phyloP scores from a whole-genome alignment of 2,888 invertebrate genomes.

The Caenorhabditis plicata region DNA sequence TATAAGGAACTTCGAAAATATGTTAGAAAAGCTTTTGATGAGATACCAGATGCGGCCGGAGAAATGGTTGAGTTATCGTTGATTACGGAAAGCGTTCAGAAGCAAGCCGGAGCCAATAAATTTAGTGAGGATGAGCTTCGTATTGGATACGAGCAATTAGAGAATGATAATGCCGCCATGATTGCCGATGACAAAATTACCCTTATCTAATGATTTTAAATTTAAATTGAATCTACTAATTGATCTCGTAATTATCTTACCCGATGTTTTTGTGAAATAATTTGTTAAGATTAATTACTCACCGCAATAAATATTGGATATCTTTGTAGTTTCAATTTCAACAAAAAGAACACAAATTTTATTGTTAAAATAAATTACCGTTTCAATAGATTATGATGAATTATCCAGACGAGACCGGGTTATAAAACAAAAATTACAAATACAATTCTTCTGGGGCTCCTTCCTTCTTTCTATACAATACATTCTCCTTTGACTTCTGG shows the following conservation, averaged over 20 bases:
- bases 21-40: conserved; percentile 58
- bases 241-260: conserved; percentile 8
- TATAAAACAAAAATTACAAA: too few relatives aligned
- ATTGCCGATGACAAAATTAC: conserved; percentile 53
- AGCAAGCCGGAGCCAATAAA: conserved; percentile 38
- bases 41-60: conserved; percentile 35
- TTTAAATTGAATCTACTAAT: not conserved
- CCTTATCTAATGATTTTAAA: conserved; percentile 33
- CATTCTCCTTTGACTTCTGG: conserved; percentile 98
- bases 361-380: too few relatives aligned
- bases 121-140: conserved; percentile 56
- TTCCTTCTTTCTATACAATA: conserved; percentile 96
- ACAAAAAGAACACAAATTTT: too few relatives aligned
- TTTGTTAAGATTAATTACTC: too few relatives aligned
- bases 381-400: too few relatives aligned
- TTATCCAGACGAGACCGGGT: too few relatives aligned
- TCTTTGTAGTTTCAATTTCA: too few relatives aligned
- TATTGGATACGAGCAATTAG: conserved; percentile 56
- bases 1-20: conserved; percentile 52
- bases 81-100: conserved; percentile 44
- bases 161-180: conserved; percentile 58
- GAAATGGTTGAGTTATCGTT: conserved; percentile 44
- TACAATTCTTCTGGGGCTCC: conserved; percentile 98
- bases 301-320: too few relatives aligned
- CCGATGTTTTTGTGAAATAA: not conserved